Base-by-base conservation (phyloP, 2,113 vertebrate genomes). In the Collichthys lucidus region DNA sequence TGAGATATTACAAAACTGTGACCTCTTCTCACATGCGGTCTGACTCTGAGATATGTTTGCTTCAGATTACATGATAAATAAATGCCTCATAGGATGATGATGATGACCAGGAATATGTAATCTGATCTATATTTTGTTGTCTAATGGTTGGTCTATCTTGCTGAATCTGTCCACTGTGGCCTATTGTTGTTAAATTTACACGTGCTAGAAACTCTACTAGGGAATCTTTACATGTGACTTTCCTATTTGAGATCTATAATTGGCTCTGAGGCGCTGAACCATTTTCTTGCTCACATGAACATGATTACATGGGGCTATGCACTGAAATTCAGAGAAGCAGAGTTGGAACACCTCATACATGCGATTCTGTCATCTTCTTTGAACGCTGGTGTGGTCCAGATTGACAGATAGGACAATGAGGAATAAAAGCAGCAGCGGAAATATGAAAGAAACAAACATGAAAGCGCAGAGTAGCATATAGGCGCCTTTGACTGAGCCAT, bases 351-450 rank as follows among this genome's bases (percentile, higher is more conserved):
- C 77, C 88, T 92, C 88, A 89, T 91, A 84, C 77, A 55, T 77
- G 31, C 75, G 60, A 88, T 90, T 91, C 62, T 82, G 86, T 89
- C 80, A 78, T 83, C 83, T 64, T 67, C 40, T 84, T 31, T 89
- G 80, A 89, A 64, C 4, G 22, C 12, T 71, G 44, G 3, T 68
- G 72, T 88, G 83, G 93, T 92, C 81, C 62, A 69, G 35, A 49
- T 74, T 85, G 91, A 93, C 92, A 90, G 77, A 61, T 64, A 24
- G 67, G 59, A 77, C 10, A 24, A 70, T 53, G 29, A 52, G 24
- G 49, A 82, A 79, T 44, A 86, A 75, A 77, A 85, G 42, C 59
- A 53, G 71, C 61, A 74, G 61, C 49, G 24, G 63, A 77, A 69
- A 64, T 61, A 61, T 52, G 64, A 81, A 70, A 0, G 49, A 75